These are phyloP conservation scores for Sialis fuliginosa DNA, from an alignment of 2,888 invertebrate genomes.

Conservation along the genomic window DNA sequence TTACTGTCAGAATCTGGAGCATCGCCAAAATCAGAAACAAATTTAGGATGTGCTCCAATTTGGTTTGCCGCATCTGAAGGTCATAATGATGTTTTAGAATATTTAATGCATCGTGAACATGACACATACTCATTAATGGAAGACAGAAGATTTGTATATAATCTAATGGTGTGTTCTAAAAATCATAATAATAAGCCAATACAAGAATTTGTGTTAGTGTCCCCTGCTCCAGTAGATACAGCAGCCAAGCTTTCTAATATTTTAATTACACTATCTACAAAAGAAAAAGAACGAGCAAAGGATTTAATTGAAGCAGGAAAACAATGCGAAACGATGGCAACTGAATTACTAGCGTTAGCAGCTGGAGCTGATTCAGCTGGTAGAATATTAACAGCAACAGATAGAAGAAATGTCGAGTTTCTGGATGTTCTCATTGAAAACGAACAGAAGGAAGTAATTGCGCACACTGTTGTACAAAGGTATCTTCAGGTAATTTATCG, in stretches of 20 bases:
- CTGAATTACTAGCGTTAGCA: slow-evolving; percentile 82
- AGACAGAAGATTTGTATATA: slow-evolving; percentile 93
- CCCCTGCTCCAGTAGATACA: slow-evolving; percentile 97
- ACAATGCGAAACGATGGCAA: slow-evolving; percentile 96
- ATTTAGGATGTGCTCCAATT: slow-evolving; percentile 89
- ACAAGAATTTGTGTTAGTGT: slow-evolving; percentile 94
- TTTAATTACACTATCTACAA: slow-evolving; percentile 70
- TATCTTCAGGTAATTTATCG: slow-evolving; percentile 67
- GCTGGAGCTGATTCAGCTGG: slow-evolving; percentile 91
- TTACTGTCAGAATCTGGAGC: slow-evolving; percentile 91
- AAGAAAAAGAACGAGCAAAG: slow-evolving; percentile 95
- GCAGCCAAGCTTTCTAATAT: slow-evolving; percentile 95
- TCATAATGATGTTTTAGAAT: slow-evolving; percentile 89
- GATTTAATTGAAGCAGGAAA: slow-evolving; percentile 90
- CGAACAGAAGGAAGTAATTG: slow-evolving; percentile 95
- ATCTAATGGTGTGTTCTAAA: slow-evolving; percentile 95
- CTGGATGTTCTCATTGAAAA: slow-evolving; percentile 94
- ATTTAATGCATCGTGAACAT: slow-evolving; percentile 92
- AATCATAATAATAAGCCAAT: slow-evolving; percentile 91
- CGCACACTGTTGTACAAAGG: slow-evolving; percentile 93
- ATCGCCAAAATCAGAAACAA: slow-evolving; percentile 86
- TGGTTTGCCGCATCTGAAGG: slow-evolving; percentile 98
- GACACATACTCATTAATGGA: slow-evolving; percentile 96
- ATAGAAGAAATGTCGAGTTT: slow-evolving; percentile 85
- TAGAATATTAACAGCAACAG: slow-evolving; percentile 84